These are phyloP conservation scores for Tortrix viridana DNA, from an alignment of 2,888 invertebrate species.

Conservation along the genomic window DNA sequence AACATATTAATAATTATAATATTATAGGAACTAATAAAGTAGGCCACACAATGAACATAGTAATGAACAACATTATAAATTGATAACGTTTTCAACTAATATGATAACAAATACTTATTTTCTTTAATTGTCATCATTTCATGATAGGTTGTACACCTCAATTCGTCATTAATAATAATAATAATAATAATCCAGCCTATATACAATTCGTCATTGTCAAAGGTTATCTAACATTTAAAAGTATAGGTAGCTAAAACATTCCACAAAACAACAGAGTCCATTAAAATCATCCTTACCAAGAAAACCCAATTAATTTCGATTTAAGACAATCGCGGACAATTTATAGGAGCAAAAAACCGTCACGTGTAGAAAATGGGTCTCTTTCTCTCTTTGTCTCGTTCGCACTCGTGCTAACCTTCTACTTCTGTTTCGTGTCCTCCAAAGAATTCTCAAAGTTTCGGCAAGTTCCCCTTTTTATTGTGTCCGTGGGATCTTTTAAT, in stretches of 20 bases:
- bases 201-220: no score
- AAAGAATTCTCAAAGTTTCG: slow-evolving; percentile 28
- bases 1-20: no score
- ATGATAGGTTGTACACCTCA: no score
- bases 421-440: slow-evolving; percentile 15
- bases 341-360: slow-evolving; percentile 25
- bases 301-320: slow-evolving; percentile 20
- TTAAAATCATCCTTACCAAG: slow-evolving; percentile 9
- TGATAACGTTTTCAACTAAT: no score
- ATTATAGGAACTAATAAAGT: no score
- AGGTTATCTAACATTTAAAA: not conserved
- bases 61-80: no score
- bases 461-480: slow-evolving; percentile 33
- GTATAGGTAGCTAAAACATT: not conserved
- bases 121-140: no score
- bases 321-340: slow-evolving; percentile 24
- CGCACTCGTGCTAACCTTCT: not conserved
- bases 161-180: no score
- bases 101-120: no score
- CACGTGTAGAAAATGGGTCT: slow-evolving; percentile 25
- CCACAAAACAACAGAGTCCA: not conserved
- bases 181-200: no score
- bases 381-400: slow-evolving; percentile 16
- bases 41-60: no score
- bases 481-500: slow-evolving; percentile 13